Percentiles rank a stretch among this genome's conserved stretches.
phyloP scores from a whole-genome alignment of 2,797 vertebrate genomes.

The Sebastes itinus region DNA sequence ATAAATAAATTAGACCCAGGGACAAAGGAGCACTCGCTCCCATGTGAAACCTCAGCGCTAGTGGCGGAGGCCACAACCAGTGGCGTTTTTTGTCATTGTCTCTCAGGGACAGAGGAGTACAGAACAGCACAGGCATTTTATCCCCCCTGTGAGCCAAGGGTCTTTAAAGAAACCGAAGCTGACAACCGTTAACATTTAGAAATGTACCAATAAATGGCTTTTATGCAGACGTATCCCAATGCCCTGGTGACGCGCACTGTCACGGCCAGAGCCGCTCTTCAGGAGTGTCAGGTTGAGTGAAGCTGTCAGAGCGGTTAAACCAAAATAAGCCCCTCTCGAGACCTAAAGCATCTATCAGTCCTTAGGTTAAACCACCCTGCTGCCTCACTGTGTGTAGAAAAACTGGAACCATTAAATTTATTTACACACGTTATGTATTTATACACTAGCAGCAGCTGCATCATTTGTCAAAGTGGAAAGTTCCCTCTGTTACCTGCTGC shows the following conservation, averaged over 20 bases:
- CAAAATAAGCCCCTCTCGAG: constrained; percentile 35
- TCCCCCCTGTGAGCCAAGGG: constrained; percentile 72
- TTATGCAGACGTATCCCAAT: constrained; percentile 72
- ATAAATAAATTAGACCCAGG: constrained; percentile 79
- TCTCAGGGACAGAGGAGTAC: constrained; percentile 68
- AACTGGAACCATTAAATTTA: neutral
- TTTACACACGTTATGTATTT: neutral
- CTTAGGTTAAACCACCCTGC: neutral
- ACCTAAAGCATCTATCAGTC: constrained; percentile 22
- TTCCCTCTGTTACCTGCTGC: neutral
- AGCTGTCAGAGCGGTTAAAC: constrained; percentile 44
- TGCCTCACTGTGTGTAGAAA: neutral
- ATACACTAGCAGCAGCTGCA: neutral
- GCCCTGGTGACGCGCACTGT: constrained; percentile 52
- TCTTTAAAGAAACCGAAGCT: constrained; percentile 83
- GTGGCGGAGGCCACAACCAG: constrained; percentile 46
- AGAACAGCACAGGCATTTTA: constrained; percentile 67
- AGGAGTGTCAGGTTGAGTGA: constrained; percentile 64
- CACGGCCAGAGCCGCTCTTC: constrained; percentile 38
- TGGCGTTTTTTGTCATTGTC: constrained; percentile 71
- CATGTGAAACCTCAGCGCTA: constrained; percentile 42
- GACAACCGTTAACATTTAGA: constrained; percentile 87
- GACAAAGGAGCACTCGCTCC: constrained; percentile 70
- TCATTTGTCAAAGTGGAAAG: neutral
- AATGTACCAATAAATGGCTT: constrained; percentile 81